phyloP scores from a whole-genome alignment of 2,113 vertebrate genomes.

The Piprites chloris region DNA sequence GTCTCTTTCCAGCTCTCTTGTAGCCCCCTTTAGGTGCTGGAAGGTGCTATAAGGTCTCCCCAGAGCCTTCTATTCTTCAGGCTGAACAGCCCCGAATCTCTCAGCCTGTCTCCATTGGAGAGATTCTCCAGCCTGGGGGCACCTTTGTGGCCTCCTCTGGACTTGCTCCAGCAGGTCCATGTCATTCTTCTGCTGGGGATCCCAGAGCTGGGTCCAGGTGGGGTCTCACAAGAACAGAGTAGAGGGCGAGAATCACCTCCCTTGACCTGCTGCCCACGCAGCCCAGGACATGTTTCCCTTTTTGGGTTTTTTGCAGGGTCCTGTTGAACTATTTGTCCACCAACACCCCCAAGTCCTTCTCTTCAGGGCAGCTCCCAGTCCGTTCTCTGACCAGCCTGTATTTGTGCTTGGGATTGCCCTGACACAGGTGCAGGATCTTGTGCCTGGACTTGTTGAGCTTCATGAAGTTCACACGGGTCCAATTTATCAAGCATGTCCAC shows the following conservation, averaged over 20 bases:
- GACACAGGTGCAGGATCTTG: neutral
- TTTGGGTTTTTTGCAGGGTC: neutral
- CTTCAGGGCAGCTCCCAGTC: neutral
- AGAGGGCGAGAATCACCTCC: neutral
- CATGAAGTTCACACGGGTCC: neutral
- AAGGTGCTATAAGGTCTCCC: neutral
- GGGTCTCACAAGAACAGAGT: neutral
- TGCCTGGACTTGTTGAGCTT: neutral
- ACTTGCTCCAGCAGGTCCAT: rapidly evolving
- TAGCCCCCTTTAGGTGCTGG: neutral
- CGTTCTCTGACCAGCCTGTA: neutral
- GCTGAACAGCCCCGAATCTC: neutral
- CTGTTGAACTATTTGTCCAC: too few relatives aligned
- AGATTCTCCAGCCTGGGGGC: neutral
- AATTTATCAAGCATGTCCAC: neutral
- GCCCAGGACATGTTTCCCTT: neutral
- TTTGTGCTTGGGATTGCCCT: neutral
- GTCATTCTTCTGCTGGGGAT: neutral
- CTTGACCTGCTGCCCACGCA: neutral
- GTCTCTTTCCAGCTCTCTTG: neutral
- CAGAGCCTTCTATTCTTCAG: neutral
- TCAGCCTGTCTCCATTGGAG: neutral
- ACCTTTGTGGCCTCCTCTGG: neutral
- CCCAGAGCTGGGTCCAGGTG: neutral
- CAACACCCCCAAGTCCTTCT: neutral